Conservation (phyloP, 2,113 vertebrate species). For the Anser cygnoides region DNA sequence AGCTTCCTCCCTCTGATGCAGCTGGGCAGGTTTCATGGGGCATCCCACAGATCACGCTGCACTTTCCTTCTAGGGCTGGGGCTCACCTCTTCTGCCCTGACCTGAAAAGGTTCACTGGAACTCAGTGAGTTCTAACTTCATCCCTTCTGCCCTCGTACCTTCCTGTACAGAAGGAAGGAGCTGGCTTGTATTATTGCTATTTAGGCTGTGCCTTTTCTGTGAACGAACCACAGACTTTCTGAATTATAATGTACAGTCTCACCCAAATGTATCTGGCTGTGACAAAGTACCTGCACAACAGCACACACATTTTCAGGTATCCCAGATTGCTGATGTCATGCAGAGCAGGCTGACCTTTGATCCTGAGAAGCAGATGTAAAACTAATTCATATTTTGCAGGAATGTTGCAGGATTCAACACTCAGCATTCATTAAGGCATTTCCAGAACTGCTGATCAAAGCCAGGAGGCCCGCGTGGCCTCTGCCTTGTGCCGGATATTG, state of each 20-base stretch:
- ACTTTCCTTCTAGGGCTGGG: fast-evolving
- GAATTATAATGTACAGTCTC: background rate
- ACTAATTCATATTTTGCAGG: background rate
- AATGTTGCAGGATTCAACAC: conserved; percentile 22
- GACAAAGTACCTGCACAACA: background rate
- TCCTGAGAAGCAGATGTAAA: background rate
- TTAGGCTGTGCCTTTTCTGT: background rate
- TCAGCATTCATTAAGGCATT: conserved; percentile 24
- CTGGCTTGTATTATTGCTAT: background rate
- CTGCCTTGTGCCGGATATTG: background rate
- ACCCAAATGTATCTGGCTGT: background rate
- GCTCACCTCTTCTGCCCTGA: background rate
- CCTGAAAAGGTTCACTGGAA: background rate
- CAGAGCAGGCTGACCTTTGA: background rate
- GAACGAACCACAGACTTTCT: background rate
- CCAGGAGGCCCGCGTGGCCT: conserved; percentile 1
- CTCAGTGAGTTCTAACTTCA: background rate
- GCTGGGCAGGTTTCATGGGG: background rate
- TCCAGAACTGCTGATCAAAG: conserved; percentile 44
- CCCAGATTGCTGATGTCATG: background rate
- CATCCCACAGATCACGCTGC: background rate
- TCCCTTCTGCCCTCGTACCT: background rate
- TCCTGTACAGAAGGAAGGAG: background rate
- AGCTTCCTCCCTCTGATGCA: background rate
- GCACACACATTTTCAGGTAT: background rate